A percentile compares a stretch with the other conserved stretches of the same genome.
Evolutionary conservation across 2,888 invertebrate species (phyloP).

Genomic region (Proisotoma minuta): DNA sequence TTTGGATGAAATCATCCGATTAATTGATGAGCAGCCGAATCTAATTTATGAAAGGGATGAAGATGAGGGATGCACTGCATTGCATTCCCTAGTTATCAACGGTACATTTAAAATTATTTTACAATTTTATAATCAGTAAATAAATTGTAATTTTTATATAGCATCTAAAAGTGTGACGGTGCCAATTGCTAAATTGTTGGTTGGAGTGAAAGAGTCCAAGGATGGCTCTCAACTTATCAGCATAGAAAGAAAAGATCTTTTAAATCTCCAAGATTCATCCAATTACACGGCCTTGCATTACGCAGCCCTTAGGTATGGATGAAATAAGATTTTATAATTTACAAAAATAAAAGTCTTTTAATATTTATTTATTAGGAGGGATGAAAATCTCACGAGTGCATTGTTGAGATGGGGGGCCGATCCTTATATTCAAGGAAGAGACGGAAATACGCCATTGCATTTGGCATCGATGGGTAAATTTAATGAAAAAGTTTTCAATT

Average conservation of each 20-base stretch:
- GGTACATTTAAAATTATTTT: constrained; percentile 8
- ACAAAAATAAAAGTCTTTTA: no score
- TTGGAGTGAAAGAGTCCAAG: constrained; percentile 18
- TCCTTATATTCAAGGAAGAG: constrained; percentile 8
- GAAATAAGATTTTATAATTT: no score
- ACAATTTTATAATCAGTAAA: neutral
- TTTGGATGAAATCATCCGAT: constrained; percentile 18
- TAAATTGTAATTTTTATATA: no score
- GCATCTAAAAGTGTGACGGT: neutral
- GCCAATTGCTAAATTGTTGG: constrained; percentile 14
- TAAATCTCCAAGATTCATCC: constrained; percentile 13
- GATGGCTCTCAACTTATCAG: constrained; percentile 9
- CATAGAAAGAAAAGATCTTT: constrained; percentile 15
- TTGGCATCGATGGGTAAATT: constrained; percentile 14
- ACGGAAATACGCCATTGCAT: constrained; percentile 19
- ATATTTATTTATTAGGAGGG: no score
- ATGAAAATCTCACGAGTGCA: constrained; percentile 17
- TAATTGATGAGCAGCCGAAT: constrained; percentile 14
- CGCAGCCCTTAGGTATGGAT: no score
- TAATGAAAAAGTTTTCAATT: neutral
- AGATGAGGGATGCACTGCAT: constrained; percentile 12
- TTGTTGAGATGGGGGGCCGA: constrained; percentile 18
- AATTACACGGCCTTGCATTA: constrained; percentile 17
- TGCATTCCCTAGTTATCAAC: constrained; percentile 18
- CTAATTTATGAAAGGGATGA: constrained; percentile 20